Base-by-base conservation (phyloP, 1,140 invertebrate genomes). In the Brachionus plicatilis region DNA sequence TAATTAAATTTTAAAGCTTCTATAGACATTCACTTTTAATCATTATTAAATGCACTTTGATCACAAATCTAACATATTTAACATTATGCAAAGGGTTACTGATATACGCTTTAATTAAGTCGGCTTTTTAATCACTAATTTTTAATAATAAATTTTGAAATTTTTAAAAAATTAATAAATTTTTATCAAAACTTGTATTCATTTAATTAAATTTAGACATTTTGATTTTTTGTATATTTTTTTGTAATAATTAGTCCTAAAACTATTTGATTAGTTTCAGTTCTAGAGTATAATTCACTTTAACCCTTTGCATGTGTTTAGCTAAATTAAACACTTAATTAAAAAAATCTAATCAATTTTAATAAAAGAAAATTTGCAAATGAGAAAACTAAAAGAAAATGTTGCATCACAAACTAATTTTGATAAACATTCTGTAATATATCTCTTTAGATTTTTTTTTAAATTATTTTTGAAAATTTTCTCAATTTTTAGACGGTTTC, bases 51-150 rank as follows among this genome's bases (percentile, higher is more conserved):
- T 60, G 53, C 53, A 60, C 53, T 60, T 60, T 20, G 53, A 20
- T 24, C 66, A 45, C 33, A 72, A 72, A 45, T 43, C 65, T 68
- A 68, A 68, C 65, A 68, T 27, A 6, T 29, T 72, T 72, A 72
- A 72, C 68, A 72, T 41, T 37, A 72, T 72, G 68, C 68, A 72
- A 72, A 72, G 68, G 68, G 68, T 72, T 72, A 72, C 53, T 60
- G n/a, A 20, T 20, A 9, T 20, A 60, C 12, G 37, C 41, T 72
- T 72, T 24, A 68, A 68, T 33, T 33, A 68, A 68, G 33, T 33
- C 66, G 27, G 33, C 33, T 68, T 68, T 68, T 68, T 24, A 68
- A 33, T n/a, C n/a, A 68, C 3, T 68, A n/a, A 24, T 68, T 68
- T 27, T 33, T 24, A 33, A 68, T 33, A 68, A 24, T 65, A 41